phyloP scores from a whole-genome alignment of 2,888 invertebrate species.

The Drosophila anomalata region DNA sequence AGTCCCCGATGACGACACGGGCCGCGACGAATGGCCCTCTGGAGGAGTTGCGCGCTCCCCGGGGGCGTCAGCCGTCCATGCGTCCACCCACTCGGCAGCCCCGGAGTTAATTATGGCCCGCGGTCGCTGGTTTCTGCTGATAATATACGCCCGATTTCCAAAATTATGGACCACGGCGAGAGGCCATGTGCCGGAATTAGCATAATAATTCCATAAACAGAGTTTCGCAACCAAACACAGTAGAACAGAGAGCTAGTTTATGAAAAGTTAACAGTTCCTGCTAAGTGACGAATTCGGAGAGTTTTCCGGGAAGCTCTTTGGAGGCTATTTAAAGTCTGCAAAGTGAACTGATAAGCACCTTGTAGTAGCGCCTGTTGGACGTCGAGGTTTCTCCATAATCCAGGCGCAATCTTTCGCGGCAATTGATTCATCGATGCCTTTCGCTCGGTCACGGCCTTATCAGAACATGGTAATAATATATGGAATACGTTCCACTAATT shows the following conservation, averaged over 20 bases:
- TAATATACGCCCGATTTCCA: constrained; percentile 38
- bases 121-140: constrained; percentile 42
- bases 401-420: constrained; percentile 41
- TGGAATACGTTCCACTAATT: constrained; percentile 33
- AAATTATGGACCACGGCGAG: constrained; percentile 13
- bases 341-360: constrained; percentile 28
- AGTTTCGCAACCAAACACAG: constrained; percentile 23
- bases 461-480: constrained; percentile 33
- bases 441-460: constrained; percentile 32
- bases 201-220: constrained; percentile 64
- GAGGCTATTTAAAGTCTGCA: constrained; percentile 26
- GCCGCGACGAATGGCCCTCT: neutral
- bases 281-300: neutral
- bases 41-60: constrained; percentile 9
- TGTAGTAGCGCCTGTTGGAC: neutral
- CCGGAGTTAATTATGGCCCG: constrained; percentile 56
- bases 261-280: constrained; percentile 7
- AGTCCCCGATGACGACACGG: constrained; percentile 14
- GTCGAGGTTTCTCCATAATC: constrained; percentile 39
- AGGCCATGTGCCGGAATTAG: constrained; percentile 47
- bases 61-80: neutral
- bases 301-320: constrained; percentile 30
- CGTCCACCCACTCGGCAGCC: constrained; percentile 21
- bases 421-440: constrained; percentile 54
- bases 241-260: neutral